Evolutionary conservation across 1,140 invertebrate species (phyloP).

Genomic region (Magallana gigas): DNA sequence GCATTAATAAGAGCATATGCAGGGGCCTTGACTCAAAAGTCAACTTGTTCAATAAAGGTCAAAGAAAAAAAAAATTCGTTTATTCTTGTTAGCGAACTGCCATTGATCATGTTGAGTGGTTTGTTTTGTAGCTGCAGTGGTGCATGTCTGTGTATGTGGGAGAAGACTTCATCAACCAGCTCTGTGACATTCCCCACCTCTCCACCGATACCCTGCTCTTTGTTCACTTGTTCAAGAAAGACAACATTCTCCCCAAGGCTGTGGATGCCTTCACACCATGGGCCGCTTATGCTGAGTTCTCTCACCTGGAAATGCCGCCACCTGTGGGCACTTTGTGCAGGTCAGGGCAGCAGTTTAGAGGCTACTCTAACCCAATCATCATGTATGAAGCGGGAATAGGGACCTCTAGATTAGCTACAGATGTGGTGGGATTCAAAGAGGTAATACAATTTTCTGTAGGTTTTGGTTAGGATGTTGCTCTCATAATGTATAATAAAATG

Average conservation of each 20-base stretch:
- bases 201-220: conserved; percentile 51
- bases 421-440: conserved; percentile 52
- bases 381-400: conserved; percentile 64
- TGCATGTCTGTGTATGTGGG: conserved; percentile 59
- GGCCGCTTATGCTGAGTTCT: conserved; percentile 55
- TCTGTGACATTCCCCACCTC: conserved; percentile 63
- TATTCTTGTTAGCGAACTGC: too few species aligned
- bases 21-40: too few species aligned
- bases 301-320: conserved; percentile 58
- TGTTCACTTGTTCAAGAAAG: conserved; percentile 61
- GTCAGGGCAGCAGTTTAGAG: conserved; percentile 61
- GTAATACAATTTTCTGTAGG: conserved; percentile 8
- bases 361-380: conserved; percentile 59
- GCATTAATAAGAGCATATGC: too few species aligned
- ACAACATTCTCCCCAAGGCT: conserved; percentile 55
- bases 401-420: conserved; percentile 25
- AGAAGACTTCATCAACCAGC: conserved; percentile 32
- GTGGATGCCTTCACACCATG: conserved; percentile 48
- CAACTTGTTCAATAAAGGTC: too few species aligned
- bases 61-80: too few species aligned
- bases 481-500: too few species aligned
- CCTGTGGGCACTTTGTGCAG: conserved; percentile 50
- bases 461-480: too few species aligned
- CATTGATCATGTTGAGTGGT: neutral
- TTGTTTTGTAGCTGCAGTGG: conserved; percentile 49